phyloP scores from a whole-genome alignment of 2,797 vertebrate species.

The Rhinophrynus dorsalis region DNA sequence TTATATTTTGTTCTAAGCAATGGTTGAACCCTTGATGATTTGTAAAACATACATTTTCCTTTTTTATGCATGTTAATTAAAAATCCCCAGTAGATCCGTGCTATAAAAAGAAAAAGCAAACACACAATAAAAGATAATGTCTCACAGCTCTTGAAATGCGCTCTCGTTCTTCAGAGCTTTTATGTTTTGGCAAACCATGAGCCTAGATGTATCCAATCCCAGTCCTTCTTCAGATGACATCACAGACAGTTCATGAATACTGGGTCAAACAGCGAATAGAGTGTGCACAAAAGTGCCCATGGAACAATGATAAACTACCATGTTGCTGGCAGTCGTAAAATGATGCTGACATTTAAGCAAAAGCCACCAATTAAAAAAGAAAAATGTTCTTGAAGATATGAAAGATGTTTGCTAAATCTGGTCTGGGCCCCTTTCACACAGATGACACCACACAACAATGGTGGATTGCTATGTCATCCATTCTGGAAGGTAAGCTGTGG shows the following conservation, averaged over 20 bases:
- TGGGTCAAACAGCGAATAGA: neutral
- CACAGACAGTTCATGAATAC: neutral
- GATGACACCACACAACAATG: too few species aligned
- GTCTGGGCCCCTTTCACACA: too few species aligned
- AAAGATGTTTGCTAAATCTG: too few species aligned
- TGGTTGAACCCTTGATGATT: conserved; percentile 11
- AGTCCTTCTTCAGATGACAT: neutral
- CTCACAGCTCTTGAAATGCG: conserved; percentile 31
- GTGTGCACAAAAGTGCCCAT: too few species aligned
- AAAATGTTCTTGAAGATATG: too few species aligned
- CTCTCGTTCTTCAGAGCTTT: conserved; percentile 20
- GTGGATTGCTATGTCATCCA: too few species aligned
- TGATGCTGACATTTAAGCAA: too few species aligned
- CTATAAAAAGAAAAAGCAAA: conserved; percentile 29
- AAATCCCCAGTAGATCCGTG: conserved; percentile 20
- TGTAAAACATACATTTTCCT: conserved; percentile 39
- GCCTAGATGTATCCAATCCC: neutral
- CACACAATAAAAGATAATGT: conserved; percentile 30
- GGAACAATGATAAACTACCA: too few species aligned
- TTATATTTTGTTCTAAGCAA: conserved; percentile 1
- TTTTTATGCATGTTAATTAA: conserved; percentile 35
- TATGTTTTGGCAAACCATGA: neutral
- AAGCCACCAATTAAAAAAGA: too few species aligned
- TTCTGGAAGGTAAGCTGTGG: too few species aligned
- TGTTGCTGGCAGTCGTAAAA: too few species aligned